phyloP scores from a whole-genome alignment of 2,113 vertebrate genomes.

The Anarrhichthys ocellatus region DNA sequence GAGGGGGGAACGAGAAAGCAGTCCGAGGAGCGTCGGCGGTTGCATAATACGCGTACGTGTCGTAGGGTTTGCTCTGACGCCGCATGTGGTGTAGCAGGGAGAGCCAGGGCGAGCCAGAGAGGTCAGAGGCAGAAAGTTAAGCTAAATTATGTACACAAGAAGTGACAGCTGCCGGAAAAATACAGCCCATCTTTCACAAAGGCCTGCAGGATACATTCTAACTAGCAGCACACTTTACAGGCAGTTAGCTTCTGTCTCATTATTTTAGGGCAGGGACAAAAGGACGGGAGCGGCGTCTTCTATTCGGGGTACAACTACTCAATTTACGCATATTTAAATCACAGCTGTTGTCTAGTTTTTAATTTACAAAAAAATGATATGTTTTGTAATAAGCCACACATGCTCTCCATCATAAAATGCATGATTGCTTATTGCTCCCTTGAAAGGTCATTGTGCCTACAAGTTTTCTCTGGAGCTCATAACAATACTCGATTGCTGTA shows the following conservation, averaged over 20 bases:
- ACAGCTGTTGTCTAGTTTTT: slow-evolving; percentile 9
- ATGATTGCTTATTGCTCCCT: background rate
- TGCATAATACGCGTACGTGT: slow-evolving; percentile 70
- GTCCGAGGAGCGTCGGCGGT: slow-evolving; percentile 52
- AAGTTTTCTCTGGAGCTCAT: background rate
- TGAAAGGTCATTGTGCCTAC: background rate
- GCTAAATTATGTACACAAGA: slow-evolving; percentile 77
- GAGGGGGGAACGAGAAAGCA: slow-evolving; percentile 27
- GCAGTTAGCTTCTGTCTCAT: slow-evolving; percentile 71
- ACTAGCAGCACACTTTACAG: slow-evolving; percentile 52
- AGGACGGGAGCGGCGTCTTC: slow-evolving; percentile 11
- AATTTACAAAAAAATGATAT: background rate
- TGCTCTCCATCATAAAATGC: background rate
- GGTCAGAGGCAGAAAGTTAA: slow-evolving; percentile 69
- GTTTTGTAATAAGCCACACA: background rate
- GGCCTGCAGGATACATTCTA: slow-evolving; percentile 70
- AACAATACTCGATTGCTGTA: background rate
- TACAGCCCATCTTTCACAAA: slow-evolving; percentile 56
- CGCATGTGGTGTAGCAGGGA: slow-evolving; percentile 61
- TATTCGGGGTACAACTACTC: slow-evolving; percentile 16
- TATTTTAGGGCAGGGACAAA: slow-evolving; percentile 60
- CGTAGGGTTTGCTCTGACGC: slow-evolving; percentile 64
- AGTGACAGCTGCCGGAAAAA: slow-evolving; percentile 82
- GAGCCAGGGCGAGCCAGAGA: slow-evolving; percentile 29
- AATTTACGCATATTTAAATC: slow-evolving; percentile 24